Evolutionary conservation across 1,140 invertebrate species (phyloP).

Genomic region (Danaus melanippus): DNA sequence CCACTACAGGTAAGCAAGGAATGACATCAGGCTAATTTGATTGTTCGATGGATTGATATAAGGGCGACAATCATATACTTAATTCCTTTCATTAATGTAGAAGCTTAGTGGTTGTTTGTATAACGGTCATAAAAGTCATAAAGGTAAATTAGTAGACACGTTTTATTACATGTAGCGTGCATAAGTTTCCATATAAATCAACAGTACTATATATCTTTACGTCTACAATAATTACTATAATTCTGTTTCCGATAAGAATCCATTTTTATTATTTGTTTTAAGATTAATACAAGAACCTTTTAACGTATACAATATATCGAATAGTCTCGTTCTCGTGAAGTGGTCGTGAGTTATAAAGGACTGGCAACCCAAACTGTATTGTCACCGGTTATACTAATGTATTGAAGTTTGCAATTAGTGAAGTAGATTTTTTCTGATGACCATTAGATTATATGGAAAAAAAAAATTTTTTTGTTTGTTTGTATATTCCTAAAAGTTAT

Average conservation of each 20-base stretch:
- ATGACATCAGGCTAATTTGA: constrained; percentile 6
- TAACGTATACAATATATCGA: too few species aligned
- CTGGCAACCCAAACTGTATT: constrained; percentile 17
- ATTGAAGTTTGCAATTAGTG: constrained; percentile 27
- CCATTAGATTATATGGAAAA: constrained; percentile 4
- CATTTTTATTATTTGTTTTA: neutral
- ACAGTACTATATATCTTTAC: constrained; percentile 7
- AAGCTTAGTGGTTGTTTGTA: constrained; percentile 11
- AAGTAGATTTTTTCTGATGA: constrained; percentile 9
- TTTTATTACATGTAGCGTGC: constrained; percentile 13
- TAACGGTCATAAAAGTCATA: constrained; percentile 14
- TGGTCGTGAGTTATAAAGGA: too few species aligned
- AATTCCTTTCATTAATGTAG: constrained; percentile 10
- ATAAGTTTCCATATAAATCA: constrained; percentile 16
- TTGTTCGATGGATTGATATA: neutral
- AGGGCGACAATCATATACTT: constrained; percentile 4
- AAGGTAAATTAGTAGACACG: constrained; percentile 19
- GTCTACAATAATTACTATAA: constrained; percentile 7
- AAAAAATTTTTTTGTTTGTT: too few species aligned
- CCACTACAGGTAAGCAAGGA: neutral
- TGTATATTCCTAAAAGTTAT: too few species aligned
- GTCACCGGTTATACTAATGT: constrained; percentile 21
- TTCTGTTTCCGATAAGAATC: neutral
- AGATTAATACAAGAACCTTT: too few species aligned
- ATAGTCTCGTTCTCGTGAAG: too few species aligned